Conservation (phyloP, 1,140 invertebrate genomes). For the Drosophila sp. region DNA sequence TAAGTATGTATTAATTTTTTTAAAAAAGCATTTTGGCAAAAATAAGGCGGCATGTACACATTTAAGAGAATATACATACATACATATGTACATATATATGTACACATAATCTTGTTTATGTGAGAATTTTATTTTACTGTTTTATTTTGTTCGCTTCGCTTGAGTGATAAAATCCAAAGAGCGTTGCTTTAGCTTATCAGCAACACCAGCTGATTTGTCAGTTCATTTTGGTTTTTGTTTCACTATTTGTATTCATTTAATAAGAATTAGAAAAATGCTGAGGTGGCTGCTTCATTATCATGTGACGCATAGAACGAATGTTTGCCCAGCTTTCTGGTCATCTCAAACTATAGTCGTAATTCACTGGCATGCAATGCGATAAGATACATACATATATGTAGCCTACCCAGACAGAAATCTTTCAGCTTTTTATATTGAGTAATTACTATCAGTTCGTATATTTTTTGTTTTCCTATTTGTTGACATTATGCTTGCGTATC, state of each 20-base stretch:
- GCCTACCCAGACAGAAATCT: no score
- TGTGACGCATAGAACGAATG: slow-evolving; percentile 61
- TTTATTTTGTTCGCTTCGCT: slow-evolving; percentile 14
- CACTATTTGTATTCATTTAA: slow-evolving; percentile 25
- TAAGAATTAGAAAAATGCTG: background rate
- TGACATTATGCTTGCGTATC: no score
- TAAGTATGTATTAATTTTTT: slow-evolving; percentile 23
- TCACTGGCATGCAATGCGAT: slow-evolving; percentile 30
- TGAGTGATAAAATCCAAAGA: slow-evolving; percentile 17
- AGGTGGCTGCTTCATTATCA: slow-evolving; percentile 45
- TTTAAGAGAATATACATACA: slow-evolving; percentile 8
- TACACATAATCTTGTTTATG: slow-evolving; percentile 1
- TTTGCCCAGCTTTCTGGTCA: slow-evolving; percentile 31
- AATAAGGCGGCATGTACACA: slow-evolving; percentile 24
- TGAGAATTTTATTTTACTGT: slow-evolving; percentile 16
- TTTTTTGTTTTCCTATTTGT: no score
- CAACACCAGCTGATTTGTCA: slow-evolving; percentile 27
- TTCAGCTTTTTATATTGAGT: no score
- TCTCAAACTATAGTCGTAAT: slow-evolving; percentile 52
- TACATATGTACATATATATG: background rate
- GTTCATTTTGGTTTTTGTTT: slow-evolving; percentile 11
- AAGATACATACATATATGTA: background rate
- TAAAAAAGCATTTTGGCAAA: slow-evolving; percentile 49
- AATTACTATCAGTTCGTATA: no score
- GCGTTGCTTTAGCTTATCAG: slow-evolving; percentile 13